Evolutionary conservation across 2,888 invertebrate species (phyloP).

Genomic region (Eilema depressum): DNA sequence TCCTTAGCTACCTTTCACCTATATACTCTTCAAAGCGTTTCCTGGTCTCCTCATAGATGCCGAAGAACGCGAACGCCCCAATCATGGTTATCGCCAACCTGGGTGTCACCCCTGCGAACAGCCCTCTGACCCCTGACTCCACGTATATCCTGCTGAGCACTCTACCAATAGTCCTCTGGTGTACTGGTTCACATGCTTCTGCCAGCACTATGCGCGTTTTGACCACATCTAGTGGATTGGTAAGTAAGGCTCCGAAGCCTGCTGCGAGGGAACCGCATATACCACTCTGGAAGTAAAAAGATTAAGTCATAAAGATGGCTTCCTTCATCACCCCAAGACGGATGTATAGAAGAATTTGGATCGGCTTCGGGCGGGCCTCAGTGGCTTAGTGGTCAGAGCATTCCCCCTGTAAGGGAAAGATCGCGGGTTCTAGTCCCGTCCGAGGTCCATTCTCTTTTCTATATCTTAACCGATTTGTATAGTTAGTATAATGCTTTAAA

Average conservation of each 20-base stretch:
- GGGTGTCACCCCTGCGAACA: neutral
- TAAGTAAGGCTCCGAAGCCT: conserved; percentile 94
- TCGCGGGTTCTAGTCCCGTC: too few relatives aligned
- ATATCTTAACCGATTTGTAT: too few relatives aligned
- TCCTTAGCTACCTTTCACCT: conserved; percentile 7
- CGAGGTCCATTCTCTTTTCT: too few relatives aligned
- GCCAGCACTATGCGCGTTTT: conserved; percentile 94
- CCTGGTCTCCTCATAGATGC: conserved; percentile 94
- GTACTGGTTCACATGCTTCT: neutral
- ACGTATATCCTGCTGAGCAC: neutral
- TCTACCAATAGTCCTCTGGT: neutral
- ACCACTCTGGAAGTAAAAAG: conserved; percentile 87
- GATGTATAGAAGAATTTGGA: too few relatives aligned
- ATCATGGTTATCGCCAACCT: conserved; percentile 91
- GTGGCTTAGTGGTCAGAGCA: too few relatives aligned
- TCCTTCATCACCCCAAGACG: too few relatives aligned
- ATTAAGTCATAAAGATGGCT: too few relatives aligned
- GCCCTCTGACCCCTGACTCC: neutral
- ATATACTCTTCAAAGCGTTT: conserved; percentile 52
- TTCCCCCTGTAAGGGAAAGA: too few relatives aligned
- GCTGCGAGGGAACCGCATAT: conserved; percentile 96
- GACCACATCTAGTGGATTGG: conserved; percentile 98
- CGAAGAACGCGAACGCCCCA: conserved; percentile 98
- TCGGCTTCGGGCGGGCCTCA: too few relatives aligned
- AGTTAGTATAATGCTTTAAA: too few relatives aligned